A percentile compares a stretch with the other conserved stretches of the same genome.
Evolutionary conservation across 2,797 vertebrate species (phyloP).

Genomic region (Cottoperca gobio): DNA sequence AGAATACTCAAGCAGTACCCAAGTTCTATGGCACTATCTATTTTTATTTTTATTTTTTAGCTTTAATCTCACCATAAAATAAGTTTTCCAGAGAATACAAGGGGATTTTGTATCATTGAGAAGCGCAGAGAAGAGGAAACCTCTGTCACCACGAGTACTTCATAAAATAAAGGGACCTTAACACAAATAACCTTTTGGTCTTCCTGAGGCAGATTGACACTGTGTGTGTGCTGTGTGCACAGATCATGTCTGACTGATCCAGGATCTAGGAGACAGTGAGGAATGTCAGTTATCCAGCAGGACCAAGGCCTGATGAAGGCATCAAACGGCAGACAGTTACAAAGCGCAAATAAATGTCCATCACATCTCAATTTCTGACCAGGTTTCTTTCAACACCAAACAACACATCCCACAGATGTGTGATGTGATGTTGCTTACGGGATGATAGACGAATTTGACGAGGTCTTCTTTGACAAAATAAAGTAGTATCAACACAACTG

Average conservation of each 20-base stretch:
- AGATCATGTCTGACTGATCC: slow-evolving; percentile 30
- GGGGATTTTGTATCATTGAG: background rate
- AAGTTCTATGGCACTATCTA: background rate
- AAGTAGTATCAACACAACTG: background rate
- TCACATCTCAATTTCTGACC: slow-evolving; percentile 21
- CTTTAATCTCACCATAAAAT: slow-evolving; percentile 4
- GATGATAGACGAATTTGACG: slow-evolving; percentile 20
- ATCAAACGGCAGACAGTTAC: slow-evolving; percentile 37
- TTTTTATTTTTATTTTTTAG: background rate
- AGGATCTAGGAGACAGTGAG: slow-evolving; percentile 38
- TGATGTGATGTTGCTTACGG: slow-evolving; percentile 8
- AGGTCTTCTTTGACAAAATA: slow-evolving; percentile 10
- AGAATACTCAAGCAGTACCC: background rate
- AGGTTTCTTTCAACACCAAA: slow-evolving; percentile 17
- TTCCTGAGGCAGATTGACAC: background rate
- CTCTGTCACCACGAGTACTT: slow-evolving; percentile 20
- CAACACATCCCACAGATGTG: slow-evolving; percentile 40
- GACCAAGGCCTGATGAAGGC: slow-evolving; percentile 32
- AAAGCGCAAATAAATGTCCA: slow-evolving; percentile 54
- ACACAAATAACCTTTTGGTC: slow-evolving; percentile 19
- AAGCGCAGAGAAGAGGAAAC: slow-evolving; percentile 2
- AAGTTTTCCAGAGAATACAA: slow-evolving; percentile 4
- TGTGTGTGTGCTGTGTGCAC: slow-evolving; percentile 7
- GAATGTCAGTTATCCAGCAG: slow-evolving; percentile 51
- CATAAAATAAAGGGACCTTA: slow-evolving; percentile 32